Percentiles rank a stretch among this genome's conserved stretches.
Conservation (phyloP, 2,113 vertebrate species). For the Coracopsis vasa region DNA sequence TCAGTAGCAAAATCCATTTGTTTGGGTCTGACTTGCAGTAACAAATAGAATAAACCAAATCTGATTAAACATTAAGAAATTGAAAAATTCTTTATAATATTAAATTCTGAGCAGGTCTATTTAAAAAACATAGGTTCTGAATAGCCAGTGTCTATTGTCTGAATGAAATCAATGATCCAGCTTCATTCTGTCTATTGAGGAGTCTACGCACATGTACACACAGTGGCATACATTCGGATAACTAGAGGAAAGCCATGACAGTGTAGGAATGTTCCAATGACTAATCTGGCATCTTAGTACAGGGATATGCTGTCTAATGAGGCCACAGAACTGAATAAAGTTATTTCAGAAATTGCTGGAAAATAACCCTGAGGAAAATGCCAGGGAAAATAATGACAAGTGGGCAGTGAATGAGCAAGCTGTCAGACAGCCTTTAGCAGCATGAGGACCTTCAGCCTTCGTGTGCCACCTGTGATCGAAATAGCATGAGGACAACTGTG, state of each 20-base stretch:
- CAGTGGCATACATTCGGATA: too few relatives aligned
- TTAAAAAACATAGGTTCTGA: not conserved
- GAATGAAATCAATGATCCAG: not conserved
- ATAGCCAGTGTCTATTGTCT: not conserved
- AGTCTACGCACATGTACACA: not conserved
- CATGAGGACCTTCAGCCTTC: not conserved
- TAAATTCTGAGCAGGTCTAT: not conserved
- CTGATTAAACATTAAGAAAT: not conserved
- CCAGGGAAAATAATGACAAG: not conserved
- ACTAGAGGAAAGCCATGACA: not conserved
- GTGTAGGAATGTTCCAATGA: not conserved
- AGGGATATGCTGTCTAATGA: not conserved
- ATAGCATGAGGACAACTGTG: not conserved
- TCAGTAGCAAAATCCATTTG: not conserved
- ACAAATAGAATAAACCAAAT: not conserved
- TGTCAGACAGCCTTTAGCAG: not conserved
- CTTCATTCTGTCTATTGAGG: not conserved
- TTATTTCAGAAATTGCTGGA: not conserved
- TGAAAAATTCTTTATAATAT: not conserved
- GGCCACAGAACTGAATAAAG: not conserved
- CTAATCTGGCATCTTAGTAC: not conserved
- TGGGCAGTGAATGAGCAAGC: not conserved
- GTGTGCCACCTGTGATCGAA: not conserved
- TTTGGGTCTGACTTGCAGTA: not conserved
- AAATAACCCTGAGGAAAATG: not conserved